These are phyloP conservation scores for Machimus atricapillus DNA, from an alignment of 2,888 invertebrate species.

Conservation along the genomic window DNA sequence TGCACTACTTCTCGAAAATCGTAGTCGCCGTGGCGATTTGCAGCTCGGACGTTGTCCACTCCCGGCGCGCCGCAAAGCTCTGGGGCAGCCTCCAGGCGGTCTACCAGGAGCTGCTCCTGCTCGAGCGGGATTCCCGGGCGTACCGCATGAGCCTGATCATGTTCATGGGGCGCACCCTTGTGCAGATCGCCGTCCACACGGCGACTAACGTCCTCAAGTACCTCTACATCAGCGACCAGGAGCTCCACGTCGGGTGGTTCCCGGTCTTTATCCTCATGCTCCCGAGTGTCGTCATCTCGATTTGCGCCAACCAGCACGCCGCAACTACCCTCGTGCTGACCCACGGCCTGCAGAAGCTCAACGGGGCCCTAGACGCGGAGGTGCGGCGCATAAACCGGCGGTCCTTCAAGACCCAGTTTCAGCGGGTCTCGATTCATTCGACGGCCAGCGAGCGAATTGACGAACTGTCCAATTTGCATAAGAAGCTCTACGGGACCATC, in stretches of 20 bases:
- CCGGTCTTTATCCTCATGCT: slow-evolving; percentile 8
- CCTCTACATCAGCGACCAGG: slow-evolving; percentile 20
- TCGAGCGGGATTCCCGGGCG: not conserved
- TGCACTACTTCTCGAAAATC: slow-evolving; percentile 3
- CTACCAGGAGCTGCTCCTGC: not conserved
- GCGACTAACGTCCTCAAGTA: not conserved
- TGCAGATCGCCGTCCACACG: not conserved
- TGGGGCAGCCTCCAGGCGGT: not conserved
- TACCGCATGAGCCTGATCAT: not conserved
- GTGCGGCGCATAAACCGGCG: not conserved
- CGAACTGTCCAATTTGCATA: not conserved
- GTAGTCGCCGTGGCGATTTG: slow-evolving; percentile 12
- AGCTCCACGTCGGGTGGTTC: slow-evolving; percentile 17
- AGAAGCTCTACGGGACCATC: not conserved
- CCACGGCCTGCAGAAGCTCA: not conserved
- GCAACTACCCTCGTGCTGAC: not conserved
- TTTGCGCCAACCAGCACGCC: slow-evolving; percentile 6
- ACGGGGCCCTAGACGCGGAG: not conserved
- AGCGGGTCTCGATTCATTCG: not conserved
- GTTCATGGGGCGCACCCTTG: not conserved
- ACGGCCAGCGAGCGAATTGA: slow-evolving; percentile 11
- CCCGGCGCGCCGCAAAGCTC: not conserved
- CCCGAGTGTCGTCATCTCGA: slow-evolving; percentile 11
- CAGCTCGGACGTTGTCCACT: not conserved
- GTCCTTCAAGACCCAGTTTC: not conserved